Percentiles rank a stretch among this genome's conserved stretches.
Conservation (phyloP, 1,140 invertebrate genomes). For the Formica selysi region DNA sequence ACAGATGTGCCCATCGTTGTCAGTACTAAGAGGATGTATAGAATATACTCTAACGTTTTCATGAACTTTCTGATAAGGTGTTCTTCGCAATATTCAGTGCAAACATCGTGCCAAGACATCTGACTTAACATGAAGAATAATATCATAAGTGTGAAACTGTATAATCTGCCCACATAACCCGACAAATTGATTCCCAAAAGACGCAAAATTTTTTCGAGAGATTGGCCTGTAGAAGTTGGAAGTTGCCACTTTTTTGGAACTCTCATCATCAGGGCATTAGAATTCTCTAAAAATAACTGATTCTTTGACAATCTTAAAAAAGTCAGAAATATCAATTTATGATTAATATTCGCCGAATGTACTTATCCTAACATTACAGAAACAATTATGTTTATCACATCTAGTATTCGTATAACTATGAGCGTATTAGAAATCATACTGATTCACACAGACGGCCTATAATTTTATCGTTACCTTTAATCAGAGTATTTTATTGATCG, state of each 20-base stretch:
- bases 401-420: neutral
- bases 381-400: neutral
- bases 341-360: neutral
- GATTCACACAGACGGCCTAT: neutral
- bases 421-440: slow-evolving; percentile 23
- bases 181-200: slow-evolving; percentile 30
- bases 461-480: slow-evolving; percentile 30
- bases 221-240: slow-evolving; percentile 8
- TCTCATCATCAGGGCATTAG: neutral
- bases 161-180: slow-evolving; percentile 37
- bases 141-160: neutral
- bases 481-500: slow-evolving; percentile 18
- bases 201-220: slow-evolving; percentile 10
- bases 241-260: neutral
- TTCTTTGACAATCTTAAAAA: neutral
- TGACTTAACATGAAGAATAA: neutral
- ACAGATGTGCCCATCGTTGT: slow-evolving; percentile 10
- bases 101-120: neutral
- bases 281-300: neutral
- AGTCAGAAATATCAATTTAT: neutral
- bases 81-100: neutral
- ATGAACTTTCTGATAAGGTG: neutral
- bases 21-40: neutral
- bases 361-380: neutral
- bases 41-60: neutral